phyloP scores from a whole-genome alignment of 2,113 vertebrate species.

The Calidris pygmaea region DNA sequence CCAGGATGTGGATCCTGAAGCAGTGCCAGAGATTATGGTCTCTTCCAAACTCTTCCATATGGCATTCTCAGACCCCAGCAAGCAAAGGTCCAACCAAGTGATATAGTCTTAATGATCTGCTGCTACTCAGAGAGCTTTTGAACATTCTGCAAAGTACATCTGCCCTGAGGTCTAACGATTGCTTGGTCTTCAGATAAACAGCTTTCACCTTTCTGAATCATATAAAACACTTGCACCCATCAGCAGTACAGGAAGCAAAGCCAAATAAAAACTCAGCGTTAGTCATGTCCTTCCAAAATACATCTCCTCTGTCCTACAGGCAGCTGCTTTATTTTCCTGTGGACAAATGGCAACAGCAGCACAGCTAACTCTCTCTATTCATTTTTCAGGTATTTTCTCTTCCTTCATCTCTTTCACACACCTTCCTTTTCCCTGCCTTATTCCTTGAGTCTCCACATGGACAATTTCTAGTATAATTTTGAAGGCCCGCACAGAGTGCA shows the following conservation, averaged over 20 bases:
- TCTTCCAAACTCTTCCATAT: neutral
- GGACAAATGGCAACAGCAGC: neutral
- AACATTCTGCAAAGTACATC: neutral
- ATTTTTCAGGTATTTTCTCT: neutral
- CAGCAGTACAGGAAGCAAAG: neutral
- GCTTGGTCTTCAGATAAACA: neutral
- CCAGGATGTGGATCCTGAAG: neutral
- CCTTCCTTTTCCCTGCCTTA: neutral
- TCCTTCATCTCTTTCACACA: neutral
- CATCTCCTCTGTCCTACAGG: neutral
- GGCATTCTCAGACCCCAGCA: neutral
- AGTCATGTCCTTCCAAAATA: neutral
- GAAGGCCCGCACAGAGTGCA: neutral
- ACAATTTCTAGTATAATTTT: neutral
- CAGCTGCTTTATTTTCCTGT: neutral
- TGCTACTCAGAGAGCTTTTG: neutral
- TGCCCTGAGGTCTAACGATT: neutral
- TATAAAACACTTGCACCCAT: neutral
- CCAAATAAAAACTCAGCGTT: neutral
- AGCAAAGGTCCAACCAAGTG: neutral
- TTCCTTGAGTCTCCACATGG: accelerated
- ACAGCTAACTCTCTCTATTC: neutral
- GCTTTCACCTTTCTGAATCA: neutral
- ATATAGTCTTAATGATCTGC: neutral
- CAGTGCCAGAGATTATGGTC: neutral